Evolutionary conservation across 1,140 invertebrate genomes (phyloP).

Genomic region (Eriocheir sinensis): DNA sequence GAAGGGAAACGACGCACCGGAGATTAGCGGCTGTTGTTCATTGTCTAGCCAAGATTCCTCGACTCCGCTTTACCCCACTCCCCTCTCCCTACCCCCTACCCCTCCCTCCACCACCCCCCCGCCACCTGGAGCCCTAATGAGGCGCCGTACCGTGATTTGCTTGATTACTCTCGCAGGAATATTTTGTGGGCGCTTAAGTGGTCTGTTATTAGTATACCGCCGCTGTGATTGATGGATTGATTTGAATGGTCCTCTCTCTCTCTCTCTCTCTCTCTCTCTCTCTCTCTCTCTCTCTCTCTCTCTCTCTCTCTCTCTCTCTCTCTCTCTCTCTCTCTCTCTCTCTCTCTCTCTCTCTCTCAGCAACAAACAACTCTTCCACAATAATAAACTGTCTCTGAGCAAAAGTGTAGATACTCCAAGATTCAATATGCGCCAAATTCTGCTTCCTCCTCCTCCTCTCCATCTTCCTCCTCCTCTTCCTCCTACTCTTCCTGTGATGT

Average conservation of each 20-base stretch:
- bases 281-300: constrained; percentile 4
- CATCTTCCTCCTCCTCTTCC: too few relatives aligned
- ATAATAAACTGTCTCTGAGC: background rate
- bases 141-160: background rate
- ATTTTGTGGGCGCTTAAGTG: too few relatives aligned
- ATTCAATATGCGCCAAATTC: constrained; percentile 6
- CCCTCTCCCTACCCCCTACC: too few relatives aligned
- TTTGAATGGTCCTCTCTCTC: too few relatives aligned
- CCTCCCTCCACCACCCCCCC: too few relatives aligned
- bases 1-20: too few relatives aligned
- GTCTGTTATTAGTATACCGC: too few relatives aligned
- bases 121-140: background rate
- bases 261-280: constrained; percentile 4
- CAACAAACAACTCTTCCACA: background rate
- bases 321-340: constrained; percentile 22
- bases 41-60: too few relatives aligned
- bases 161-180: background rate
- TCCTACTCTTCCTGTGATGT: background rate
- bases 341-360: background rate
- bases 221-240: too few relatives aligned
- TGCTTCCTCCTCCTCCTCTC: background rate
- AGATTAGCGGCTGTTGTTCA: too few relatives aligned
- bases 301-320: constrained; percentile 11
- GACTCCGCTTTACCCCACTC: too few relatives aligned
- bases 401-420: constrained; percentile 7